Percentiles rank a stretch among this genome's conserved stretches.
These are phyloP conservation scores for Azorinus chamasolen DNA, from an alignment of 2,888 invertebrate genomes.

Conservation along the genomic window DNA sequence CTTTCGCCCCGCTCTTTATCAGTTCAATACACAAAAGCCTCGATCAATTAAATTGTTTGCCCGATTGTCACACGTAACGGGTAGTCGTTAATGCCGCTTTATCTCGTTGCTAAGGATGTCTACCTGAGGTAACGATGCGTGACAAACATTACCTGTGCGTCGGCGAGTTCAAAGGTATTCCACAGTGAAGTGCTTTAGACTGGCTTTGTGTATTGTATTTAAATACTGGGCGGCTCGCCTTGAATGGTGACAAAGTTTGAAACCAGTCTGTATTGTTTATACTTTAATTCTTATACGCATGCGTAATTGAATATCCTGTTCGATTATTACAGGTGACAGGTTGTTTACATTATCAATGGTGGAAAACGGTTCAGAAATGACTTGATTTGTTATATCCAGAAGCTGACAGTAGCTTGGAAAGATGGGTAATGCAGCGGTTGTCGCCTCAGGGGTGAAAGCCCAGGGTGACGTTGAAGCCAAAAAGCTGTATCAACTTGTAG, in stretches of 20 bases:
- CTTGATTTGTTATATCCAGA: background rate
- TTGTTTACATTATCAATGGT: conserved; percentile 66
- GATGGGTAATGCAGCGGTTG: conserved; percentile 80
- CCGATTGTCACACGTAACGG: no score
- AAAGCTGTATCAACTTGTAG: conserved; percentile 93
- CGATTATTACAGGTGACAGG: conserved; percentile 40
- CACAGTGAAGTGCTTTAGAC: no score
- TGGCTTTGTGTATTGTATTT: no score
- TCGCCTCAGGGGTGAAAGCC: conserved; percentile 97
- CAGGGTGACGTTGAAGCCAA: conserved; percentile 89
- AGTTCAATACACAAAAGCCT: background rate
- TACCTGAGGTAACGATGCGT: conserved; percentile 43
- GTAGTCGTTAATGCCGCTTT: conserved; percentile 70
- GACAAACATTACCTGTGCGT: conserved; percentile 47
- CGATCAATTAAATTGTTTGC: no score
- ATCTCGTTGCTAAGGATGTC: conserved; percentile 74
- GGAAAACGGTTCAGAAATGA: background rate
- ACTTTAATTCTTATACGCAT: conserved; percentile 26
- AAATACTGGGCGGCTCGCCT: no score
- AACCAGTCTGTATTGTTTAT: conserved; percentile 11
- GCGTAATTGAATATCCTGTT: conserved; percentile 52
- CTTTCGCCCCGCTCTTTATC: no score
- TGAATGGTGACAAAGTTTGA: background rate
- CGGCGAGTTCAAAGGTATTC: conserved; percentile 49
- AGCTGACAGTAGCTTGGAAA: conserved; percentile 5